Conservation (phyloP, 2,888 invertebrate species). For the Ligdia adustata region DNA sequence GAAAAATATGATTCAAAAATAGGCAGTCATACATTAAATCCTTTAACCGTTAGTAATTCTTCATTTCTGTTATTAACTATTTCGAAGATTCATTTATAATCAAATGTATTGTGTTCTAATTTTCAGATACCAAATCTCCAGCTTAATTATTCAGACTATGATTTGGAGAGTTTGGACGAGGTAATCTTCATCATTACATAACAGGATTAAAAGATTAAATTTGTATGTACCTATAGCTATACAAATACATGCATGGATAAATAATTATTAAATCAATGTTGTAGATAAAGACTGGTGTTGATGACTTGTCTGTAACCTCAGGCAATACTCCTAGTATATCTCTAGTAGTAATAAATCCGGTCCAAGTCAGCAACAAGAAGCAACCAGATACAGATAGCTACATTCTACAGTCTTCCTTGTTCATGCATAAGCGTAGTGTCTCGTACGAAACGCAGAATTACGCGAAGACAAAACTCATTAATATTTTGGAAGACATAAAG, state of each 20-base stretch:
- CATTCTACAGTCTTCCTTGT: constrained; percentile 52
- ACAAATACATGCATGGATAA: too few relatives aligned
- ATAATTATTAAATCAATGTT: too few relatives aligned
- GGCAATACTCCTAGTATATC: constrained; percentile 20
- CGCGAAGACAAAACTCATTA: constrained; percentile 65
- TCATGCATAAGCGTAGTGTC: constrained; percentile 39
- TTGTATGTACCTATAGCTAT: too few relatives aligned
- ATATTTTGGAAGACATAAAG: constrained; percentile 66
- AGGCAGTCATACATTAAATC: constrained; percentile 9
- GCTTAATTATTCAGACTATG: constrained; percentile 52
- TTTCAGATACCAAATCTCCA: constrained; percentile 67
- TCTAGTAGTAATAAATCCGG: constrained; percentile 23
- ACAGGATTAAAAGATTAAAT: too few relatives aligned
- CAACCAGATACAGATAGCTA: constrained; percentile 24
- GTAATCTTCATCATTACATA: too few relatives aligned
- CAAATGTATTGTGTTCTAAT: neutral
- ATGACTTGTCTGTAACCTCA: too few relatives aligned
- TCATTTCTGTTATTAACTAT: too few relatives aligned
- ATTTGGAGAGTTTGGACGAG: constrained; percentile 58
- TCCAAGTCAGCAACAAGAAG: constrained; percentile 31
- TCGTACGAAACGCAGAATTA: constrained; percentile 42
- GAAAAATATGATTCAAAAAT: neutral
- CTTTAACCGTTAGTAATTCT: constrained; percentile 23
- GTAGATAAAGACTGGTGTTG: too few relatives aligned
- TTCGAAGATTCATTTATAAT: too few relatives aligned